Evolutionary conservation across 2,888 invertebrate species (phyloP), one percentile per base, ranked within the genome.

Genomic region (Drosophila stalkeri): DNA sequence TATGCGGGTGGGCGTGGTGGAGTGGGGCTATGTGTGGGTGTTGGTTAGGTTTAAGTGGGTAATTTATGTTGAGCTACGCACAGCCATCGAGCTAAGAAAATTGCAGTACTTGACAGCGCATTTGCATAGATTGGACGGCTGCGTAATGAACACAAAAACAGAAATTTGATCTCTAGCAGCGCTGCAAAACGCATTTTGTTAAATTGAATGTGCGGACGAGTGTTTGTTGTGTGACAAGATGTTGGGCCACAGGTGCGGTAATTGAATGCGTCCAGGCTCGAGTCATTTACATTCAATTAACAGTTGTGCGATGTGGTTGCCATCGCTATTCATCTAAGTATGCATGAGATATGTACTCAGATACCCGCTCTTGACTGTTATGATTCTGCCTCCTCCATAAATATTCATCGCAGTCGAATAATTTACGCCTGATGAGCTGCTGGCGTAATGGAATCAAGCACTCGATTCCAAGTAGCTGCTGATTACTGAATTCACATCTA

Each of bases 201-300:
- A 63, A 79, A 79, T 70, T 73, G 64, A 64, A 76, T 39, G 55
- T 35, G 33, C 44, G 31, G 31, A 18, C n/a, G 55, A 20, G 51
- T 47, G 23, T 33, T 43, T 47, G 37, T 23, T 49, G 27, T 27
- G 51, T 18, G 39, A 37, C 37, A 27, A 33, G 33, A n/a, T 31
- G 41, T 43, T 56, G 57, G 56, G 57, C 41, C 51, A 72, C 77
- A 86, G 86, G 79, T 86, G 79, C 74, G 82, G 81, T 87, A 84
- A 84, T 84, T 87, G 84, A 87, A 84, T 85, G 82, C 71, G 66
- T 55, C 72, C 65, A 65, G 67, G 68, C 67, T 71, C 59, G 63
- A 81, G 70, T 75, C 86, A 77, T 79, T 87, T 87, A 82, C 81
- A 87, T 87, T 84, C 84, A 84, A 84, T 84, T 84, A 84, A 82